A percentile compares a stretch with the other conserved stretches of the same genome.
These are phyloP conservation scores for Microctonus hyperodae DNA, from an alignment of 2,888 invertebrate genomes.

Conservation along the genomic window DNA sequence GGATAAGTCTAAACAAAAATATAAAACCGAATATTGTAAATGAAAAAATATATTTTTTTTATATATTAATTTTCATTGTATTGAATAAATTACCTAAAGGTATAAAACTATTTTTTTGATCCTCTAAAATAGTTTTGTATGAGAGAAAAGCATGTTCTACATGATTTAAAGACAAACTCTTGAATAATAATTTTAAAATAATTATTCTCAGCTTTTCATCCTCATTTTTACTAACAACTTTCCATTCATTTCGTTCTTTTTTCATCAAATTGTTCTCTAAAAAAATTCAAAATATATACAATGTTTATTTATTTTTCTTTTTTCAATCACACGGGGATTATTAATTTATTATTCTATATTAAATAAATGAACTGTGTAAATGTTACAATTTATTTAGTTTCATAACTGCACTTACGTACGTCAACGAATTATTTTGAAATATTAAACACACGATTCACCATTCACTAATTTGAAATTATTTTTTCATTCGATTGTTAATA, in stretches of 20 bases:
- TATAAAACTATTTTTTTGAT: constrained; percentile 45
- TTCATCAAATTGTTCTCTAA: constrained; percentile 47
- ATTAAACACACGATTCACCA: too few species aligned
- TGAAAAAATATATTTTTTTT: too few species aligned
- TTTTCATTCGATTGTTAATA: background rate
- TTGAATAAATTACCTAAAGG: constrained; percentile 55
- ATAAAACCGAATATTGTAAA: background rate
- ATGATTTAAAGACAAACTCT: constrained; percentile 41
- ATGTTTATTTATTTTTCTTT: background rate
- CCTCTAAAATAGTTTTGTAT: constrained; percentile 45
- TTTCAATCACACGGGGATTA: background rate
- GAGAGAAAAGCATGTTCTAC: constrained; percentile 45
- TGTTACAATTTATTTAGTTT: too few species aligned
- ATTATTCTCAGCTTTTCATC: constrained; percentile 43
- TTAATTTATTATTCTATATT: background rate
- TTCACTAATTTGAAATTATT: too few species aligned
- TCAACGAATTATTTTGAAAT: too few species aligned
- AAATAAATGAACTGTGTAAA: too few species aligned
- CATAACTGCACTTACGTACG: too few species aligned
- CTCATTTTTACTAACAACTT: constrained; percentile 34
- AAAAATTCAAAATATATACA: constrained; percentile 15
- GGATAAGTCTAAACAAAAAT: constrained; percentile 42
- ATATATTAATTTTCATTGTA: too few species aligned
- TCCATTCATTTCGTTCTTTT: constrained; percentile 45
- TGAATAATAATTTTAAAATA: constrained; percentile 45